A percentile compares a stretch with the other conserved stretches of the same genome.
Evolutionary conservation across 2,888 invertebrate species (phyloP).

Genomic region (Apamea anceps): DNA sequence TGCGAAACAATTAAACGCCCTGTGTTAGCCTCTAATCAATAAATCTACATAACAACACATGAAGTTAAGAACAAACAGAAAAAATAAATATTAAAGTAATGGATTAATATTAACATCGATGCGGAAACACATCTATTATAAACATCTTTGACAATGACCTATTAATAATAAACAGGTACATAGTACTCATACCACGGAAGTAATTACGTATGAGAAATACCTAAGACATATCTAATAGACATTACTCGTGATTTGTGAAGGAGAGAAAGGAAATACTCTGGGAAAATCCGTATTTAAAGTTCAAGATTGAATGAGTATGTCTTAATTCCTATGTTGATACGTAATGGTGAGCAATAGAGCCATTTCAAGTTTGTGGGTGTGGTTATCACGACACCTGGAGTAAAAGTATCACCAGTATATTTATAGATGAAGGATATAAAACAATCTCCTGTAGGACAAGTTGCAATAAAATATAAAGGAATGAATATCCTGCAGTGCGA

Average conservation of each 20-base stretch:
- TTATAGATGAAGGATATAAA: not conserved
- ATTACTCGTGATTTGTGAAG: conserved; percentile 20
- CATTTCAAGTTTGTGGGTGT: not conserved
- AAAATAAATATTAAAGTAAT: conserved; percentile 31
- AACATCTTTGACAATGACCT: conserved; percentile 45
- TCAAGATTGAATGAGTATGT: conserved; percentile 51
- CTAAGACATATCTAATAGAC: conserved; percentile 19
- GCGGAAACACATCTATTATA: conserved; percentile 51
- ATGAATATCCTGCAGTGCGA: not conserved
- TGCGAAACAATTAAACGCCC: not conserved
- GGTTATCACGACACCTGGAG: not conserved
- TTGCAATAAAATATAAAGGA: not conserved
- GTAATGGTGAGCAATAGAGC: conserved; percentile 37
- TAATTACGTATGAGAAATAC: conserved; percentile 38
- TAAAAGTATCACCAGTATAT: not conserved
- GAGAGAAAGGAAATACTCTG: conserved; percentile 58
- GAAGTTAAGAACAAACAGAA: conserved; percentile 20
- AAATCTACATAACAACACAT: conserved; percentile 18
- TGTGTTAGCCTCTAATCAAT: not conserved
- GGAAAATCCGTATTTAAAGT: conserved; percentile 49
- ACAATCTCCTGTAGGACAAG: not conserved
- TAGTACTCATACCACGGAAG: conserved; percentile 48
- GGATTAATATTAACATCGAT: conserved; percentile 24
- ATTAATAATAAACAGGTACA: conserved; percentile 19
- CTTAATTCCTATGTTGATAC: conserved; percentile 46